Base-by-base conservation (phyloP, 2,888 invertebrate species). In the Hyalella azteca region DNA sequence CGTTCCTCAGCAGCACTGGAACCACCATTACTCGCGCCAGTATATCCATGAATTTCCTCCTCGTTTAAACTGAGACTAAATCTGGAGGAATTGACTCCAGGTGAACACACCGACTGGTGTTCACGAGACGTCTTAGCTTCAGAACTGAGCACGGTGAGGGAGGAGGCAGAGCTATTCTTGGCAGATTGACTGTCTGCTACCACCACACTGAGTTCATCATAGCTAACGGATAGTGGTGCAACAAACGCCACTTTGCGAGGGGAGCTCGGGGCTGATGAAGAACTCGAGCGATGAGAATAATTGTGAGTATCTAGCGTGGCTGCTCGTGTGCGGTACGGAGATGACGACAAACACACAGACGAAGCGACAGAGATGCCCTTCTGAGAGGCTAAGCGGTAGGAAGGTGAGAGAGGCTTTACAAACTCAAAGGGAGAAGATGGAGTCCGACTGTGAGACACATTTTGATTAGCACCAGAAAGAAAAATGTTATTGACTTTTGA, bases 11-110 rank as follows among this genome's bases (percentile, higher is more conserved):
- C 26, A 26, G 2, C 54, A 22, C 22, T 1, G 5, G 54, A 26
- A 29, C 2, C 2, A 29, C 29, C 26, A 1, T 54, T 22, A 29
- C 26, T 54, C 2, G 26, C 29, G 54, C 22, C 22, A 1, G 66
- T 66, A 36, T 66, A 66, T 4, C 66, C 66, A 66, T 66, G 66
- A 66, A 66, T 66, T 66, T 66, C 29, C 36, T 66, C 36, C 19
- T 66, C 66, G 19, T 5, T 2, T 2, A 66, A 15, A 19, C 11
- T 36, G 11, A 36, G 66, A 36, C 66, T n/a, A 4, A 36, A 29
- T 29, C 19, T 4, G 0, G 66, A 36, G 11, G 66, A 15, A 29
- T 19, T 19, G 54, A n/a, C 7, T 5, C 3, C 22, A 5, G 22
- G 22, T 9, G 3, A 13, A 50, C 54, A 54, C 26, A 11, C 0